phyloP scores from a whole-genome alignment of 2,888 invertebrate genomes.

The Drosophila atripex region DNA sequence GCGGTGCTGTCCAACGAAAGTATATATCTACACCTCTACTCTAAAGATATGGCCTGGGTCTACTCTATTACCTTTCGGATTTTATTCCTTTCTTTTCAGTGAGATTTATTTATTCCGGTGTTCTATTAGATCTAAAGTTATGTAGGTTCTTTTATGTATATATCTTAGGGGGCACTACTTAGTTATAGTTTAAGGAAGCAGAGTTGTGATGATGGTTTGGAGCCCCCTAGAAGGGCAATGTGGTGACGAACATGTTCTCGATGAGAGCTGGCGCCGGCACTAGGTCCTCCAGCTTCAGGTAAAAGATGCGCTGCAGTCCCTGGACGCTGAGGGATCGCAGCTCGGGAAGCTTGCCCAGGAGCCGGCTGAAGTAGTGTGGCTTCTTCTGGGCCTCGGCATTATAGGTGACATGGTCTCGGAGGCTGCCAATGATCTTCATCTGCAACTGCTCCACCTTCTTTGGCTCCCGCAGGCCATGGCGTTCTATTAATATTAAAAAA shows the following conservation, averaged over 20 bases:
- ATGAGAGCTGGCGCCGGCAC: constrained; percentile 96
- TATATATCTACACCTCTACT: constrained; percentile 26
- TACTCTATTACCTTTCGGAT: constrained; percentile 13
- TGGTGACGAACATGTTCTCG: constrained; percentile 97
- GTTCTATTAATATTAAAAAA: constrained; percentile 87
- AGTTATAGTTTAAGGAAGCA: constrained; percentile 56
- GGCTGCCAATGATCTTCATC: constrained; percentile 97
- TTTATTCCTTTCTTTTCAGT: constrained; percentile 17
- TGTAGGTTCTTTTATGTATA: constrained; percentile 2
- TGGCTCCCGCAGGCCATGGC: constrained; percentile 96
- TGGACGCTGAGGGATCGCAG: constrained; percentile 96
- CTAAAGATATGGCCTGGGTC: constrained; percentile 40
- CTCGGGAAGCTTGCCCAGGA: constrained; percentile 96
- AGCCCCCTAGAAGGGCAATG: constrained; percentile 92
- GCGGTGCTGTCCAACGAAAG: constrained; percentile 11
- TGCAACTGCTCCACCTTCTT: constrained; percentile 97
- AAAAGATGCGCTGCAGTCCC: constrained; percentile 97
- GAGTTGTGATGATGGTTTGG: constrained; percentile 40
- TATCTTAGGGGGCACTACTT: constrained; percentile 26
- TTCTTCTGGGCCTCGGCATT: constrained; percentile 94
- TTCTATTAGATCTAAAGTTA: constrained; percentile 44
- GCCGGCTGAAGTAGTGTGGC: constrained; percentile 96
- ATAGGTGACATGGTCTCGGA: constrained; percentile 97
- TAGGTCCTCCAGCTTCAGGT: constrained; percentile 95
- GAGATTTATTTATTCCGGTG: constrained; percentile 33